These are phyloP conservation scores for Characodon lateralis DNA, from an alignment of 2,797 vertebrate genomes.

Conservation along the genomic window DNA sequence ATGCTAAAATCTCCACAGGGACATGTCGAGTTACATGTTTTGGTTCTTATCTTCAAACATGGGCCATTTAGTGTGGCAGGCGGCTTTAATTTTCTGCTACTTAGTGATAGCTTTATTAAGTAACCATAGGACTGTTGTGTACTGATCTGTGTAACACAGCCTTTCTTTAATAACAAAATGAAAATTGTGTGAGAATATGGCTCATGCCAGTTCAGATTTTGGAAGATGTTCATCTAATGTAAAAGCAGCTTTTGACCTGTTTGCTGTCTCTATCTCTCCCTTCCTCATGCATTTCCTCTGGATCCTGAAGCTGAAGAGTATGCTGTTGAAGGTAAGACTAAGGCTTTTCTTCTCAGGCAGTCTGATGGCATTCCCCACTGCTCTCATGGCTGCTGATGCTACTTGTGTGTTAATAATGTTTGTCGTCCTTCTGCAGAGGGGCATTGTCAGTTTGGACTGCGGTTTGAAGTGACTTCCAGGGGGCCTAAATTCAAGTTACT, in stretches of 20 bases:
- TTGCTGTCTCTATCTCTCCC: conserved; percentile 32
- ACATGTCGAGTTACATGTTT: conserved; percentile 28
- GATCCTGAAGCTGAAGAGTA: conserved; percentile 76
- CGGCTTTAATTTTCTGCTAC: background rate
- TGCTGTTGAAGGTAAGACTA: conserved; percentile 83
- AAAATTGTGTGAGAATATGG: conserved; percentile 18
- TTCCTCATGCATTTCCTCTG: conserved; percentile 24
- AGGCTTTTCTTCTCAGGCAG: conserved; percentile 52
- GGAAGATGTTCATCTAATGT: background rate
- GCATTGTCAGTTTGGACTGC: conserved; percentile 86
- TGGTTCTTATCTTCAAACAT: conserved; percentile 6
- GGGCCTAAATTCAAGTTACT: conserved; percentile 67
- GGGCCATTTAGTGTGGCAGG: background rate
- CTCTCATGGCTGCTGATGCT: conserved; percentile 61
- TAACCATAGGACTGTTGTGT: background rate
- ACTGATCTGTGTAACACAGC: background rate
- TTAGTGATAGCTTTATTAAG: background rate
- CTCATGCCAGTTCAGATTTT: background rate
- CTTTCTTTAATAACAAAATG: background rate
- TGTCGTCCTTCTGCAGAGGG: conserved; percentile 66
- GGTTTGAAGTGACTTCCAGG: conserved; percentile 80
- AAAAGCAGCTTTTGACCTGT: conserved; percentile 14
- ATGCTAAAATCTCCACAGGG: conserved; percentile 40
- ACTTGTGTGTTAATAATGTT: conserved; percentile 59
- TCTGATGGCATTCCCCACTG: conserved; percentile 52